Evolutionary conservation across 2,113 vertebrate genomes (phyloP).

Genomic region (Onychorhynchus coronatus): DNA sequence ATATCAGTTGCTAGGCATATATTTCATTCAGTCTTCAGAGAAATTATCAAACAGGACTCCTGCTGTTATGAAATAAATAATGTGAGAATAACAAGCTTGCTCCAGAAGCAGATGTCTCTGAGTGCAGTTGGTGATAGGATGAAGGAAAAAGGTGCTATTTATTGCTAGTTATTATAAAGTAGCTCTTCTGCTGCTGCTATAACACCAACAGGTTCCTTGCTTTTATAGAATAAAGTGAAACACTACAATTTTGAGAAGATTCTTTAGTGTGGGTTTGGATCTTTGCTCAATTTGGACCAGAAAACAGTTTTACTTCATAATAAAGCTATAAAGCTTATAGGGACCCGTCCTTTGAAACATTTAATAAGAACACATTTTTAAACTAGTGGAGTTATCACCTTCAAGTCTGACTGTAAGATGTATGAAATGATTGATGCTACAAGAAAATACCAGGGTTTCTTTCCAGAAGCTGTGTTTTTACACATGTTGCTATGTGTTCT

Average conservation of each 20-base stretch:
- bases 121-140: not conserved
- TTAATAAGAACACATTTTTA: constrained; percentile 3
- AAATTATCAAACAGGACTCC: not conserved
- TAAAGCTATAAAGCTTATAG: not conserved
- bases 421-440: not conserved
- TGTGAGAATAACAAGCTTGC: not conserved
- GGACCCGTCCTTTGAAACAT: not conserved
- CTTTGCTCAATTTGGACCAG: not conserved
- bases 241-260: not conserved
- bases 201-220: not conserved
- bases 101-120: not conserved
- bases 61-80: not conserved
- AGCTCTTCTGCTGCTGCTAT: not conserved
- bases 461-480: not conserved
- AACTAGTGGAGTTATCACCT: not conserved
- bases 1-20: not conserved
- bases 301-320: not conserved
- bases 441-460: not conserved
- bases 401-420: not conserved
- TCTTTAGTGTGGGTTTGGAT: not conserved
- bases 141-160: not conserved
- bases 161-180: not conserved
- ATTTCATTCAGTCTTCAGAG: not conserved
- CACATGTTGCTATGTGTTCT: not conserved
- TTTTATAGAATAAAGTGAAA: not conserved